Conservation (phyloP, 1,140 invertebrate genomes). For the Pachypeltis micranthus region DNA sequence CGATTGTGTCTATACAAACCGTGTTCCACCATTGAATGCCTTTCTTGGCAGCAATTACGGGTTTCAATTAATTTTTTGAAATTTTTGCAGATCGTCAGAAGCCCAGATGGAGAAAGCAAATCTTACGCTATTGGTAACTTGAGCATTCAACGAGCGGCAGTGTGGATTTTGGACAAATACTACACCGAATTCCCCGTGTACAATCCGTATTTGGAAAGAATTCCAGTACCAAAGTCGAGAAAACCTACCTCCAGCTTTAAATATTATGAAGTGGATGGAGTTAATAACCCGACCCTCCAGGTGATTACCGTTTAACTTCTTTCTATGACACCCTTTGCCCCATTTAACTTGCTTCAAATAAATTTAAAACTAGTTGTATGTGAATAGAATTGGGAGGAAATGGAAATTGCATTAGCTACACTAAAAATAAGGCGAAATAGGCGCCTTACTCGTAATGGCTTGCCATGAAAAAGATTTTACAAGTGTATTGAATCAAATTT, state of each 20-base stretch:
- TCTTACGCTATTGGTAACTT: slow-evolving; percentile 82
- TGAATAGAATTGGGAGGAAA: not conserved
- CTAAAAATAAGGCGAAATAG: not conserved
- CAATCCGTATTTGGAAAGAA: slow-evolving; percentile 87
- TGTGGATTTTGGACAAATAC: slow-evolving; percentile 87
- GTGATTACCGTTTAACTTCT: slow-evolving; percentile 18
- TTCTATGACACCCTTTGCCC: too few relatives aligned
- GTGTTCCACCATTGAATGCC: too few relatives aligned
- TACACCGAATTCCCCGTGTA: slow-evolving; percentile 94
- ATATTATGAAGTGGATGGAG: slow-evolving; percentile 91
- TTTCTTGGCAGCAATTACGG: too few relatives aligned
- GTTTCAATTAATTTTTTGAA: not conserved
- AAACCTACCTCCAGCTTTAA: slow-evolving; percentile 77
- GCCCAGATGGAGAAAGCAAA: slow-evolving; percentile 80
- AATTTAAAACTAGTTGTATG: too few relatives aligned
- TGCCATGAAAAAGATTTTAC: too few relatives aligned
- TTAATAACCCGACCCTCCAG: slow-evolving; percentile 50
- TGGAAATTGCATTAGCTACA: too few relatives aligned
- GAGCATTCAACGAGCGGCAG: slow-evolving; percentile 88
- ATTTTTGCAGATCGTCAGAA: slow-evolving; percentile 55
- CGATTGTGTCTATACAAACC: too few relatives aligned
- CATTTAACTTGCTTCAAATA: too few relatives aligned
- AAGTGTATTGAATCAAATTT: too few relatives aligned
- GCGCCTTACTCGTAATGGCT: not conserved
- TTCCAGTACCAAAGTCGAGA: slow-evolving; percentile 71